Base-by-base conservation (phyloP, 2,888 invertebrate genomes). In the Fissipunctia ypsillon region DNA sequence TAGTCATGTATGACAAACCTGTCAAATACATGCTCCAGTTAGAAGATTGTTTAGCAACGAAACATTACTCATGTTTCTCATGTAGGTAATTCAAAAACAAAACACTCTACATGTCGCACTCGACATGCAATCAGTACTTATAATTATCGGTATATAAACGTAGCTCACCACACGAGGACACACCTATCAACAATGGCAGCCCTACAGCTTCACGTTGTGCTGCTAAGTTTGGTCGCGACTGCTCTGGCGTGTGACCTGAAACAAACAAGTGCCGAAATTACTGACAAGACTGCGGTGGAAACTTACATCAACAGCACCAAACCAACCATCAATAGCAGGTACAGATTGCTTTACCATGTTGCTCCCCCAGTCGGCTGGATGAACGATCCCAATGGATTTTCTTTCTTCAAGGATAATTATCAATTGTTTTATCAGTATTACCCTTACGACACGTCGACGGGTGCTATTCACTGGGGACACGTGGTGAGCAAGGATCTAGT, bases 341-440 rank as follows among this genome's bases (percentile, higher is more conserved):
- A 91, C 80, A 89, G 95, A 70, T 90, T 90, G 5, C 91, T 90
- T 10, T 96, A 95, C 74, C 96, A 96, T 81, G 90, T 95, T 5
- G 87, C 92, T 0, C 93, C 94, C 0, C 95, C 95, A 0, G 93
- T 95, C 0, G 96, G 96, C 6, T 97, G 97, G 97, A 95, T 96
- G 88, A 97, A 97, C 84, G 97, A 97, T 77, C 97, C 97, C 2
- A 97, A 97, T 73, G 97, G 97, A 16, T 96, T 97, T 84, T 94
- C 95, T 0, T 96, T 91, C 83, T 95, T 92, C 85, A 93, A 95
- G 52, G 96, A 95, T 7, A 90, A 94, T 79, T 97, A 94, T 78
- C 97, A 97, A 81, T 87, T 96, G 0, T 97, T 96, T 88, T 97
- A 95, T 81, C 97, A 97, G 83, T 96, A 90, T 80, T 94, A 96